Evolutionary conservation across 2,797 vertebrate species (phyloP), one percentile per base, ranked within the genome.

Genomic region (Hydrocynus forskahlii): DNA sequence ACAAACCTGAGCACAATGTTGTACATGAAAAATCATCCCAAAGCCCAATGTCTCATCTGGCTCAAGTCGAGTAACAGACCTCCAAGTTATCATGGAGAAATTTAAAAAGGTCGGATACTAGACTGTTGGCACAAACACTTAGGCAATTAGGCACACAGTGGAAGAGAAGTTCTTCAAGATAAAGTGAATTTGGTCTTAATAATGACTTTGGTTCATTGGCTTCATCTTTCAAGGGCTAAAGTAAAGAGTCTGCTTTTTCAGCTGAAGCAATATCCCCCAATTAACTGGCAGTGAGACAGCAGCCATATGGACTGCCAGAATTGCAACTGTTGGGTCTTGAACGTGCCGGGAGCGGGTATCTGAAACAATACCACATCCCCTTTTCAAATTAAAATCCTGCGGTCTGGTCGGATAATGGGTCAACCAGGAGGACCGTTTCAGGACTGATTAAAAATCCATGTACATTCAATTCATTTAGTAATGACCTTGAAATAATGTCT

Each of bases 281-380:
- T 68, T 45, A 68, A 68, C 66, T 45, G 66, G 38, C 66, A 68
- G 66, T n/a, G 64, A 40, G 64, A 43, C 35, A n/a, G 64, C 35
- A 67, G 38, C 64, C 40, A 68, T 68, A 68, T 68, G 66, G 38
- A 45, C 64, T 43, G 38, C 43, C 38, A 67, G 38, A 67, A 67
- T 21, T 43, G 64, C 19, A 4, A 21, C 66, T 21, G 66, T 45
- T 68, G 16, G 40, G 19, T 43, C 35, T 43, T 67, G 35, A 64
- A 35, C 38, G 25, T 64, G 62, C 29, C 29, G 14, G 25, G 19
- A 40, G 64, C 19, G 35, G 19, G 7, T 9, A 8, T 43, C 7
- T 19, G 2, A 43, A 17, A 64, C 62, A 64, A 38, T 17, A 38
- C 25, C 62, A 64, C 62, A 35, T 64, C 59, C 59, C 13, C 13